Percentiles rank a stretch among this genome's conserved stretches.
Conservation (phyloP, 2,888 invertebrate species). For the Dicycla oo region DNA sequence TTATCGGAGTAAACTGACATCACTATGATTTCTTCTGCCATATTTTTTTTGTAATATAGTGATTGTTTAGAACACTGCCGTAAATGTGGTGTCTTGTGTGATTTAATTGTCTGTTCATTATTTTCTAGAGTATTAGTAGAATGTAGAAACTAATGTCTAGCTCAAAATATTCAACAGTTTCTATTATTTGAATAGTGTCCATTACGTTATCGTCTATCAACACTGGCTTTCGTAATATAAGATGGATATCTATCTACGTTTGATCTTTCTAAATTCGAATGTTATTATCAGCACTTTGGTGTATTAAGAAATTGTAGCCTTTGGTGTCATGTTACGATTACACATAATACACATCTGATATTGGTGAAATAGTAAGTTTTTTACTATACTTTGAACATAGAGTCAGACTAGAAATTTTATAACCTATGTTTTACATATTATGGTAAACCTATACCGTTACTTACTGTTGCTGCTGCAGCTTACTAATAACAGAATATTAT, state of each 20-base stretch:
- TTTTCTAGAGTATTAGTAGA: background rate
- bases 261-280: conserved; percentile 32
- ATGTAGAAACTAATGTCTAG: background rate
- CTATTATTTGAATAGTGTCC: background rate
- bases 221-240: conserved; percentile 21
- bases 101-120: too few relatives aligned
- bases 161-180: background rate
- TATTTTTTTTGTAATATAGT: background rate
- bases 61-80: background rate
- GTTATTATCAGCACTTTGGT: conserved; percentile 23
- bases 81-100: background rate
- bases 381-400: background rate
- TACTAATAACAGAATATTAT: background rate
- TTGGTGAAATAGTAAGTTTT: background rate
- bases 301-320: conserved; percentile 25
- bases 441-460: background rate
- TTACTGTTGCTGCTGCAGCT: background rate
- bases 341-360: conserved; percentile 4
- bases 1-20: conserved; percentile 9
- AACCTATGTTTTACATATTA: background rate
- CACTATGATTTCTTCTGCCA: background rate
- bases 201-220: background rate
- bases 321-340: conserved; percentile 32
- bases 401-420: background rate
- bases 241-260: conserved; percentile 27